These are phyloP conservation scores for Ancistrus triradiatus DNA, from an alignment of 2,113 vertebrate genomes.

Conservation along the genomic window DNA sequence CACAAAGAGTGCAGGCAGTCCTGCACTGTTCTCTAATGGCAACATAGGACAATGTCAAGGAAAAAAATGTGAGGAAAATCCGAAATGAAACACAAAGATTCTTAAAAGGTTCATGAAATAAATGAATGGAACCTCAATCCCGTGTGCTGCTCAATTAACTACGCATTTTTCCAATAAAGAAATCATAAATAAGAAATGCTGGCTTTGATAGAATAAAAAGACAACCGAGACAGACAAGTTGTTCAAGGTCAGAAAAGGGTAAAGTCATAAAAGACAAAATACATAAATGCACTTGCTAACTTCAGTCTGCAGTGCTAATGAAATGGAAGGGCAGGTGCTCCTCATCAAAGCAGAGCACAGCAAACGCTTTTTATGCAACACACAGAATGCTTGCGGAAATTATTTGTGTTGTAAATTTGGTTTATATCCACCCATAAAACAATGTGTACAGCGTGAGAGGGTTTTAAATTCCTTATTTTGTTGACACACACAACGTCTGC, in stretches of 20 bases:
- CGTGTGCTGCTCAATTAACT: too few relatives aligned
- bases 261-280: too few relatives aligned
- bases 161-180: conserved; percentile 58
- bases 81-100: conserved; percentile 17
- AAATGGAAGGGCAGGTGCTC: conserved; percentile 68
- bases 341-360: too few relatives aligned
- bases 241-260: conserved; percentile 58
- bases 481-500: too few relatives aligned
- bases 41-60: conserved; percentile 50
- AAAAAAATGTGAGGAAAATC: conserved; percentile 52
- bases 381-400: conserved; percentile 54
- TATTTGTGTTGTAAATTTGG: conserved; percentile 65
- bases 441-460: conserved; percentile 42
- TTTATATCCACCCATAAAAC: conserved; percentile 64
- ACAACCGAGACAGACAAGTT: background rate
- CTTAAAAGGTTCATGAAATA: background rate
- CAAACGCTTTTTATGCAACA: too few relatives aligned
- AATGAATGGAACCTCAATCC: too few relatives aligned
- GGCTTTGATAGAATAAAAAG: conserved; percentile 38
- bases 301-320: conserved; percentile 59
- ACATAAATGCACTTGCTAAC: background rate
- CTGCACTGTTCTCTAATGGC: conserved; percentile 52
- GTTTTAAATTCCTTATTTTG: too few relatives aligned
- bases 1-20: conserved; percentile 60
- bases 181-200: conserved; percentile 53